These are phyloP conservation scores for Drosophila kambysellisi DNA, from an alignment of 2,888 invertebrate species.

Conservation along the genomic window DNA sequence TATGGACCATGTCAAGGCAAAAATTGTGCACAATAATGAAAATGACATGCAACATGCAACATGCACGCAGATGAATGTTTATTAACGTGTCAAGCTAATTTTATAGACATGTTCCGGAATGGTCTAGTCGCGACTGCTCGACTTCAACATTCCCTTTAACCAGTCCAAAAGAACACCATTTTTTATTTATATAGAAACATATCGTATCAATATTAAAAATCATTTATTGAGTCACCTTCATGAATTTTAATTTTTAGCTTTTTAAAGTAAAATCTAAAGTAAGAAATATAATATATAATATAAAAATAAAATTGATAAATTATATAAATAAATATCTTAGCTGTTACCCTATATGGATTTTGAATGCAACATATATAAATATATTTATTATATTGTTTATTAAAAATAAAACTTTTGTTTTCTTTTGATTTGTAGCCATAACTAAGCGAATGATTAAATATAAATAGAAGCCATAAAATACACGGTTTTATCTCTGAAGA, in stretches of 20 bases:
- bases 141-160: neutral
- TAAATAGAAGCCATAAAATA: neutral
- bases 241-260: too few relatives aligned
- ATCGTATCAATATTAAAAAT: neutral
- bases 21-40: constrained; percentile 1
- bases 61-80: neutral
- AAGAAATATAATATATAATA: too few relatives aligned
- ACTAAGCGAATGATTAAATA: neutral
- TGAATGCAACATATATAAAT: neutral
- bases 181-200: neutral
- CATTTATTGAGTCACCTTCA: neutral
- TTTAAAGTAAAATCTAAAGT: neutral
- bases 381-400: neutral
- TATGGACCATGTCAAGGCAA: neutral
- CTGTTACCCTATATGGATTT: neutral
- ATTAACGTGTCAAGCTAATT: neutral
- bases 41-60: constrained; percentile 1
- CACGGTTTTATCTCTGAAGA: neutral
- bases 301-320: neutral
- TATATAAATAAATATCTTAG: neutral
- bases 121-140: neutral
- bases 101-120: neutral
- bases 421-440: neutral
- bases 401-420: neutral
- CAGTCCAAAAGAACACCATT: neutral